These are phyloP conservation scores for Notolabrus celidotus DNA, from an alignment of 2,797 vertebrate species.

Conservation along the genomic window DNA sequence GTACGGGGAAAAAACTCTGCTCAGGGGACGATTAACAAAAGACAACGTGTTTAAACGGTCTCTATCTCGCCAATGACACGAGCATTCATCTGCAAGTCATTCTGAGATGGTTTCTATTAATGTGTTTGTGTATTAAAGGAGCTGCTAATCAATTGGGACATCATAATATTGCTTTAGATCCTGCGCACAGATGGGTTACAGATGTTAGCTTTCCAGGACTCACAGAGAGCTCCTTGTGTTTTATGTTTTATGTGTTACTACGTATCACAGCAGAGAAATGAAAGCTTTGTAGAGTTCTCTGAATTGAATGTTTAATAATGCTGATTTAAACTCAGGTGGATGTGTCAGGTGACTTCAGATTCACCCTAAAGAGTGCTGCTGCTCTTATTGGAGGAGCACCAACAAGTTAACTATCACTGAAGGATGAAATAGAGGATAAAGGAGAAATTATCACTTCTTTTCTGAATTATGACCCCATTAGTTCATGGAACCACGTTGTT, in stretches of 20 bases:
- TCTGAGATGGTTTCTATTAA: background rate
- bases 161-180: background rate
- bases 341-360: background rate
- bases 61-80: background rate
- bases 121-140: background rate
- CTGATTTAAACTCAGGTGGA: background rate
- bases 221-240: background rate
- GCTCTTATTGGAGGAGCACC: too few relatives aligned
- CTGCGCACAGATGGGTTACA: conserved; percentile 6
- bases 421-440: too few relatives aligned
- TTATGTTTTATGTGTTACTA: too few relatives aligned
- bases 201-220: conserved; percentile 3
- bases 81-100: background rate
- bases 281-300: background rate
- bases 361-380: too few relatives aligned
- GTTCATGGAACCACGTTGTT: background rate
- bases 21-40: background rate
- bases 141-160: background rate
- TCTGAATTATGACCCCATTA: background rate
- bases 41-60: background rate
- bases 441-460: background rate
- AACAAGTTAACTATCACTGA: too few relatives aligned
- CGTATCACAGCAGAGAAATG: background rate
- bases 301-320: background rate
- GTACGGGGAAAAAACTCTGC: background rate